Evolutionary conservation across 2,113 vertebrate species (phyloP).

Genomic region (Eira barbara): DNA sequence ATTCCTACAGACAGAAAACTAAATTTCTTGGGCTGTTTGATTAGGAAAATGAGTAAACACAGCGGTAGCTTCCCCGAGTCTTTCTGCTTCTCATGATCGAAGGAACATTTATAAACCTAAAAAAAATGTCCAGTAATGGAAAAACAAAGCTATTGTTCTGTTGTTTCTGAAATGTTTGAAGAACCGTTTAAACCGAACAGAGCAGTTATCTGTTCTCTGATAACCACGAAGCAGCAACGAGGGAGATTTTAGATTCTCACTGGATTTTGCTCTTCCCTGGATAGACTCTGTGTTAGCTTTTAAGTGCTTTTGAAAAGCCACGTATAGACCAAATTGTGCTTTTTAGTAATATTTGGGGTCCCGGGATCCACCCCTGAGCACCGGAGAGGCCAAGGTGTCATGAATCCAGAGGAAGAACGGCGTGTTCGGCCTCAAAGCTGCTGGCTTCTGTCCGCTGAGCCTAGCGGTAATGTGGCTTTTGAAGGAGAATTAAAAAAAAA

Average conservation of each 20-base stretch:
- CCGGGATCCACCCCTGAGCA: background rate
- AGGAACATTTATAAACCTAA: background rate
- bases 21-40: background rate
- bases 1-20: background rate
- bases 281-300: background rate
- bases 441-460: background rate
- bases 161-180: background rate
- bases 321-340: background rate
- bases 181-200: background rate
- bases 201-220: background rate
- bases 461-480: background rate
- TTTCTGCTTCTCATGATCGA: background rate
- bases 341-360: background rate
- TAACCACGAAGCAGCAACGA: background rate
- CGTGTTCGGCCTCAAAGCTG: background rate
- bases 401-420: background rate
- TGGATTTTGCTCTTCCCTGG: background rate
- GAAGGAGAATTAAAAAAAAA: background rate
- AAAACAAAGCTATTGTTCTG: background rate
- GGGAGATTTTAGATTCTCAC: background rate
- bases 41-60: background rate
- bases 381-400: background rate
- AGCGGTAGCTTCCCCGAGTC: background rate
- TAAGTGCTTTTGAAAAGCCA: constrained; percentile 5
- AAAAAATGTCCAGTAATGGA: background rate